phyloP scores from a whole-genome alignment of 2,888 invertebrate genomes.

The Volucella bombylans region DNA sequence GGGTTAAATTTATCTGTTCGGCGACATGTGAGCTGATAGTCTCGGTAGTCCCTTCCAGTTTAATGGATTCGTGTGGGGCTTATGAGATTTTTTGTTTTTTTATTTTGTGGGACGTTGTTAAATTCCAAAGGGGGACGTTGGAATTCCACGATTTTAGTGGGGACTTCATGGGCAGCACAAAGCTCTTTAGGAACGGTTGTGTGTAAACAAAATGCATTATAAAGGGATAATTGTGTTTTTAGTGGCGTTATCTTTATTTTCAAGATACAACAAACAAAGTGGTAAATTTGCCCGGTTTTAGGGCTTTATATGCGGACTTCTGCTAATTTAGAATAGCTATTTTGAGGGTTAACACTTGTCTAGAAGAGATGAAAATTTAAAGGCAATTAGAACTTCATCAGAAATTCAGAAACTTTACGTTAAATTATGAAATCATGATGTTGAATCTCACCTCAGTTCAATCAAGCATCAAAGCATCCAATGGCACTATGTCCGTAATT shows the following conservation, averaged over 20 bases:
- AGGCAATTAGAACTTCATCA: too few species aligned
- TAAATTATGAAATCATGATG: too few species aligned
- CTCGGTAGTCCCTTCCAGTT: neutral
- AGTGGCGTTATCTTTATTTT: conserved; percentile 7
- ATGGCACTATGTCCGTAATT: too few species aligned
- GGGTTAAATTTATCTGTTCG: conserved; percentile 29
- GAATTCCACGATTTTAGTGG: conserved; percentile 20
- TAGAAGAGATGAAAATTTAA: too few species aligned
- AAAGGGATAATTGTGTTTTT: neutral
- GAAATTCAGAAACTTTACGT: too few species aligned
- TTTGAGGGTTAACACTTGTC: too few species aligned
- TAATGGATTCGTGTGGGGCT: conserved; percentile 27
- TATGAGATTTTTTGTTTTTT: neutral
- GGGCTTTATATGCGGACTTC: conserved; percentile 2
- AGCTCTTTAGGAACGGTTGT: conserved; percentile 13
- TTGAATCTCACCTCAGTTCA: too few species aligned
- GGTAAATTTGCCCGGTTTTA: neutral
- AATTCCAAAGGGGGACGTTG: neutral
- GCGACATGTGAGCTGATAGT: neutral
- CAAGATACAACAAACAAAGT: neutral
- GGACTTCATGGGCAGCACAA: conserved; percentile 33
- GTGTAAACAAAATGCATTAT: conserved; percentile 15
- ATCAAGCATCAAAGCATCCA: too few species aligned
- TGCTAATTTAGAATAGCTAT: neutral
- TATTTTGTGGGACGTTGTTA: conserved; percentile 5